A percentile compares a stretch with the other conserved stretches of the same genome.
Evolutionary conservation across 92 coral and sea anemone species (phyloP).

Genomic region (Palythoa caribaeorum): DNA sequence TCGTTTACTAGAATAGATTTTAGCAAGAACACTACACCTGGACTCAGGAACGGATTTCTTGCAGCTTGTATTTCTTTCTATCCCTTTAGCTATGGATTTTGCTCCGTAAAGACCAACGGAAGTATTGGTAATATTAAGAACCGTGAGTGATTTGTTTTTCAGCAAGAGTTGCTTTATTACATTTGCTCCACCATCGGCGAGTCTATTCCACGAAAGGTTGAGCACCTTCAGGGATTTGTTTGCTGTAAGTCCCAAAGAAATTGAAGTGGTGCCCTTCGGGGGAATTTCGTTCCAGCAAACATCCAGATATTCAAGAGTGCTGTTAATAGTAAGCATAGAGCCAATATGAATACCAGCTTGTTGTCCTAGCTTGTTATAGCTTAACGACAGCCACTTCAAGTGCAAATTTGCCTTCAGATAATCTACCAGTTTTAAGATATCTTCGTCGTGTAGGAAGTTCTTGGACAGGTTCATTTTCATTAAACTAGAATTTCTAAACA

Average conservation of each 20-base stretch:
- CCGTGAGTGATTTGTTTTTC: conserved; percentile 47
- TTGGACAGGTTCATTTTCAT: conserved; percentile 61
- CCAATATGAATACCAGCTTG: conserved; percentile 56
- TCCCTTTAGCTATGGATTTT: conserved; percentile 62
- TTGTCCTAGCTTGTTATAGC: conserved; percentile 64
- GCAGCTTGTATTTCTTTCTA: conserved; percentile 62
- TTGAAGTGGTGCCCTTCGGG: conserved; percentile 53
- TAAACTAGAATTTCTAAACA: conserved; percentile 54
- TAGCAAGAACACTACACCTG: conserved; percentile 59
- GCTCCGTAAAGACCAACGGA: conserved; percentile 70
- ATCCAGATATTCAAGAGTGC: conserved; percentile 62
- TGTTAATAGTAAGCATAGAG: conserved; percentile 45
- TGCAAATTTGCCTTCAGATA: conserved; percentile 58
- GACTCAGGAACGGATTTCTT: conserved; percentile 66
- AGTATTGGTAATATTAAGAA: conserved; percentile 61
- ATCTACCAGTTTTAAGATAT: conserved; percentile 54
- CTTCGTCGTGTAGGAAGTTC: conserved; percentile 45
- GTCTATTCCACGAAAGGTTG: conserved; percentile 70
- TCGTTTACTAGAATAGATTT: conserved; percentile 61
- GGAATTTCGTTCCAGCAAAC: conserved; percentile 75
- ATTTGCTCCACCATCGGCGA: conserved; percentile 63
- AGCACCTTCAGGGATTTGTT: conserved; percentile 62
- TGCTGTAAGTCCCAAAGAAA: conserved; percentile 53
- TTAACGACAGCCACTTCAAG: conserved; percentile 58
- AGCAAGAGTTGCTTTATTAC: conserved; percentile 59